Base-by-base conservation (phyloP, 2,113 vertebrate genomes). In the Sterrhoptilus dennistouni region DNA sequence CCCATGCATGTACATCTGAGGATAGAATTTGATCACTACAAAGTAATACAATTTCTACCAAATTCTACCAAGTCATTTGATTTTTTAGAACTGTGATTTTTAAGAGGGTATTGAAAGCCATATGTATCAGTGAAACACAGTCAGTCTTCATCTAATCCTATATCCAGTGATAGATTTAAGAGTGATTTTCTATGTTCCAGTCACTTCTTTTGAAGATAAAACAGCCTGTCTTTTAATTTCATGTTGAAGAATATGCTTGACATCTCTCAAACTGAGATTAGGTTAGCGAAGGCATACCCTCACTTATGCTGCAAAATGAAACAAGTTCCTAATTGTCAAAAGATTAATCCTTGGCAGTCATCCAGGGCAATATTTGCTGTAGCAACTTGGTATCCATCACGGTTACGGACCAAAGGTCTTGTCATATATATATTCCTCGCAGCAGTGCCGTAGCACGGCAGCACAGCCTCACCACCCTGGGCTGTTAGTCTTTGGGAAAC, bases 311-410 rank as follows among this genome's bases (percentile, higher is more conserved):
- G 76, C 56, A 90, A 93, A 96, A 95, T 95, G 85, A 95, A 96
- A 90, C 85, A 70, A 85, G 85, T 95, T 94, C 93, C 90, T 96
- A 96, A 97, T 96, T 95, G 92, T 93, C 83, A 44, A 93, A 96
- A 96, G 88, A 97, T 96, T 96, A 95, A 94, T 95, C 92, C 69
- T 90, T 96, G 95, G 95, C 90, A 88, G 90, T 75, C 90, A 68
- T 96, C 95, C 96, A 97, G 90, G 88, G 79, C 79, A 94, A 90
- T 96, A 95, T 97, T 93, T 96, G 94, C 95, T 96, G 91, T 96
- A 95, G 90, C 96, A 96, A 93, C 93, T 95, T 75, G 90, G 95
- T 96, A 96, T 96, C 92, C 90, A 95, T 96, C 92, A 96, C 88
- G 0, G 92, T 86, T 89, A 92, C 0, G 0, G 92, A 95, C 92